Evolutionary conservation across 2,113 vertebrate genomes (phyloP).

Genomic region (Myiozetetes cayanensis): DNA sequence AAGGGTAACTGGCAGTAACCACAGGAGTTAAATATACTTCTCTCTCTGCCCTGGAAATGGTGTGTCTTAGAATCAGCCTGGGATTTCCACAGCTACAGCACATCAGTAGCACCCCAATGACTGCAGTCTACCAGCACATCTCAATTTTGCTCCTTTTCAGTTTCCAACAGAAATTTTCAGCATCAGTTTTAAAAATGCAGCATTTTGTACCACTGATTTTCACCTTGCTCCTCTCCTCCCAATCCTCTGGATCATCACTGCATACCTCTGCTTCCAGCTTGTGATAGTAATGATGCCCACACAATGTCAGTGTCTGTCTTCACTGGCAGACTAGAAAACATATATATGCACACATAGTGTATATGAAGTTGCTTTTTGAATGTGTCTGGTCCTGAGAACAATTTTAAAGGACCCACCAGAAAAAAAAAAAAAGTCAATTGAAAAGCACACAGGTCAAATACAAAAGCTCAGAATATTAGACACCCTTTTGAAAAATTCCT

Average conservation of each 20-base stretch:
- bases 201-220: not conserved
- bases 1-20: not conserved
- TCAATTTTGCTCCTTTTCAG: not conserved
- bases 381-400: not conserved
- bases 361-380: not conserved
- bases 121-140: not conserved
- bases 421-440: not conserved
- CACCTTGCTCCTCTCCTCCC: not conserved
- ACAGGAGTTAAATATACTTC: not conserved
- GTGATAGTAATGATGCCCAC: too few species aligned
- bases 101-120: not conserved
- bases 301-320: not conserved
- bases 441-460: not conserved
- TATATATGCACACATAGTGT: rapidly evolving
- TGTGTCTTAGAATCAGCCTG: not conserved
- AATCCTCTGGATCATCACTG: not conserved
- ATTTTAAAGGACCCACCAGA: not conserved
- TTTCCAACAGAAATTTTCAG: not conserved
- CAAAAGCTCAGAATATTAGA: not conserved
- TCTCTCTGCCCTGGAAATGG: not conserved
- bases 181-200: not conserved
- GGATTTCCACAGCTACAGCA: not conserved
- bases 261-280: not conserved
- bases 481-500: not conserved
- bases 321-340: rapidly evolving